Evolutionary conservation across 2,797 vertebrate genomes (phyloP).

Genomic region (Danio tinwini): DNA sequence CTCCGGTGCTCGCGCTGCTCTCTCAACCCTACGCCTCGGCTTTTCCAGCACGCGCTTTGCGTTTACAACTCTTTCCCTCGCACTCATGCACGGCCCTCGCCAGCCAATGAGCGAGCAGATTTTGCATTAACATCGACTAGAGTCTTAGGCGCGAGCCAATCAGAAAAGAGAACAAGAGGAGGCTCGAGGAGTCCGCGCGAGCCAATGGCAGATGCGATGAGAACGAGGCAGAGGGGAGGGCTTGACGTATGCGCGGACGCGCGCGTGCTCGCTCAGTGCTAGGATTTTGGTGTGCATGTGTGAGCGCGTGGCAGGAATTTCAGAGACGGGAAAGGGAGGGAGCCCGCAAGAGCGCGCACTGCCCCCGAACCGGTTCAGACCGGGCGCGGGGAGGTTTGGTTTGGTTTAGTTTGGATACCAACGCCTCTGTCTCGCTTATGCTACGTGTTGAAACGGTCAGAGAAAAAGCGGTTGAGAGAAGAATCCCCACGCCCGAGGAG

Average conservation of each 20-base stretch:
- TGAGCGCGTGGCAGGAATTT: slow-evolving; percentile 65
- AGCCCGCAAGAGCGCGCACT: slow-evolving; percentile 71
- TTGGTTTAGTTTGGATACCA: slow-evolving; percentile 58
- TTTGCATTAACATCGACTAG: slow-evolving; percentile 48
- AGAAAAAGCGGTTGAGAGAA: slow-evolving; percentile 61
- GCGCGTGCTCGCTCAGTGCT: slow-evolving; percentile 42
- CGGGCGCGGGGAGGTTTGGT: slow-evolving; percentile 72
- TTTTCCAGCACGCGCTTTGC: slow-evolving; percentile 69
- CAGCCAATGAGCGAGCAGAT: slow-evolving; percentile 61
- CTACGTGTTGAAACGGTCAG: slow-evolving; percentile 63
- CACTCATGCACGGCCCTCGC: slow-evolving; percentile 59
- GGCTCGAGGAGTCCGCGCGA: slow-evolving; percentile 37
- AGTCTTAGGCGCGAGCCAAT: slow-evolving; percentile 57
- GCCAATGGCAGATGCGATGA: slow-evolving; percentile 66
- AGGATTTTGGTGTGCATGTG: slow-evolving; percentile 47
- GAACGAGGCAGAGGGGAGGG: slow-evolving; percentile 1
- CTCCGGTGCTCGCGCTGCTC: slow-evolving; percentile 77
- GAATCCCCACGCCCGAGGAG: slow-evolving; percentile 3
- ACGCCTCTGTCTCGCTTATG: slow-evolving; percentile 55
- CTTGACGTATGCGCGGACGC: slow-evolving; percentile 56
- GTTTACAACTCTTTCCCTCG: slow-evolving; percentile 78
- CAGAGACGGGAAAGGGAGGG: slow-evolving; percentile 54
- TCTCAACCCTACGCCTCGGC: slow-evolving; percentile 60
- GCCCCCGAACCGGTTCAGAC: slow-evolving; percentile 84
- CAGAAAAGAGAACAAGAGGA: slow-evolving; percentile 61